Base-by-base conservation (phyloP, 2,888 invertebrate genomes). In the Cerceris ruficornis region DNA sequence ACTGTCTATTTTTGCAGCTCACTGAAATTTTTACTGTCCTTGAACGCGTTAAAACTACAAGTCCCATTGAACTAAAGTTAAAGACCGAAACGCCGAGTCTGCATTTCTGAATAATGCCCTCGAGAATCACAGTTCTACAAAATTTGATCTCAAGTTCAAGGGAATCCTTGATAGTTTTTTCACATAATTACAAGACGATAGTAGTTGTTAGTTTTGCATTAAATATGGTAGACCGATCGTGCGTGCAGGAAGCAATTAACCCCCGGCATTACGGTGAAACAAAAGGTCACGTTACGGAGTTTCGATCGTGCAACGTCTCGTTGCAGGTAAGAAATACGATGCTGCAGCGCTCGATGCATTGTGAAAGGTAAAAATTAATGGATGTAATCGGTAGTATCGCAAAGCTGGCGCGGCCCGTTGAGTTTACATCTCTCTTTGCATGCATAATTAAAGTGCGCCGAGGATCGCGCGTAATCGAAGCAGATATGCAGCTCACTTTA, bases 261-360 rank as follows among this genome's bases (percentile, higher is more conserved):
- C 59, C 52, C 50, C 11, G 42, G 49, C 39, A 57, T 60, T 68
- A 50, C 54, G 59, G 46, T 55, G 42, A 52, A 57, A 64, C 28
- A 15, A 78, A 80, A 80, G 71, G 78, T 84, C 68, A 81, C 76
- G 78, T 65, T 80, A 75, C 69, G 58, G 60, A 76, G 81, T 77
- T 80, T 83, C 80, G 59, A 59, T 59, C 50, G 43, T 46, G 50
- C 50, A 13, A 17, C 41, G n/a, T 42, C 11, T 59, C 17, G 17
- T 61, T 15, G 15, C 15, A 9, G 49, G 15, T 50, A n/a, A 13
- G 15, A 61, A 49, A 46, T 46, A 5, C 61, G 46, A 17, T 11
- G 13, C 43, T 42, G 60, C n/a, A 39, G 14, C 11, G 14, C 54
- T 54, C 7, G 54, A 9, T 15, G 39, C 28, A 17, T 57, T 8